These are phyloP conservation scores for Aplidium turbinatum DNA, from an alignment of 23 tunicate species.

Conservation along the genomic window DNA sequence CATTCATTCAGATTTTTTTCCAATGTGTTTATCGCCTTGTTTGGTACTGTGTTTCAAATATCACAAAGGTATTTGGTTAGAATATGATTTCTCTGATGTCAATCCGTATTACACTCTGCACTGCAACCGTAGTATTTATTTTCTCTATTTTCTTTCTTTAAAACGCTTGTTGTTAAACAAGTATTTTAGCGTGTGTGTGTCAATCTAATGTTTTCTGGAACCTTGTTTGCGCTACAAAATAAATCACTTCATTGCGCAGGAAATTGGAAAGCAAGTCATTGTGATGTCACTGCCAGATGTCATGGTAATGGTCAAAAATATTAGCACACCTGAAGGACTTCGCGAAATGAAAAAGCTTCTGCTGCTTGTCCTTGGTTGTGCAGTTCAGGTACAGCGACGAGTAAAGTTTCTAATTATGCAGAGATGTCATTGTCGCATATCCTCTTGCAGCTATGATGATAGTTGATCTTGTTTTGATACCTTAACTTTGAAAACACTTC, in stretches of 20 bases:
- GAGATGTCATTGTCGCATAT: no score
- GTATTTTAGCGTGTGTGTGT: not conserved
- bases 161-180: no score
- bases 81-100: no score
- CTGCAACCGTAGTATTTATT: no score
- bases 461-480: not conserved
- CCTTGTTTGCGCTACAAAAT: not conserved
- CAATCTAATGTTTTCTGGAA: not conserved
- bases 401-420: no score
- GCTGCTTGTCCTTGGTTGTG: conserved; percentile 82
- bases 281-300: conserved; percentile 83
- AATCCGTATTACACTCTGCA: no score
- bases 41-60: no score
- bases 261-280: conserved; percentile 76
- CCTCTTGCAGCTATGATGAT: no score
- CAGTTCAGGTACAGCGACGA: conserved; percentile 78
- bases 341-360: conserved; percentile 79
- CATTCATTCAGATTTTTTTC: no score
- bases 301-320: conserved; percentile 38
- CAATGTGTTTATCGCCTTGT: no score
- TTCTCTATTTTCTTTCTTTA: no score
- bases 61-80: no score
- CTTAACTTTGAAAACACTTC: conserved; percentile 1
- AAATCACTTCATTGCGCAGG: conserved; percentile 28
- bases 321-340: conserved; percentile 61